Evolutionary conservation across 2,113 vertebrate species (phyloP), one percentile per base, ranked within the genome.

Genomic region (Otocyon megalotis): DNA sequence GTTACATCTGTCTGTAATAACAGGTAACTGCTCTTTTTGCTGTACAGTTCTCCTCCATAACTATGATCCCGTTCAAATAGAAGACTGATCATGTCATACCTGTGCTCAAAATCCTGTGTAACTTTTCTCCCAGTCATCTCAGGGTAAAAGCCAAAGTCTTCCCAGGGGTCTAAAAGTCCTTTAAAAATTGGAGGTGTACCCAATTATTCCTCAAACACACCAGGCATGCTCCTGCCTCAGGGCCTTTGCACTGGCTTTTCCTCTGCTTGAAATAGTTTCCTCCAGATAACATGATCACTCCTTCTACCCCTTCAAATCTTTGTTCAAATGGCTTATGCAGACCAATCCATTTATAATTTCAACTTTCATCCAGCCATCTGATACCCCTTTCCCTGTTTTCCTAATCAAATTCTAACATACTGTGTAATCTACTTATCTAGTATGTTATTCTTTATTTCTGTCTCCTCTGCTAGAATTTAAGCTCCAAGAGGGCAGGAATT

Each of bases 401-500:
- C 69, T 53, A 48, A 24, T 94, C 62, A 83, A 56, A 87, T 48
- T 91, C 65, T 93, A 91, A 85, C 28, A 86, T 50, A 62, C 3
- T 15, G 32, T 62, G 32, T 14, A 20, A 53, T 63, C 48, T 71
- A 60, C 8, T 65, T 85, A 35, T 28, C 26, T 85, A 35, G 4
- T 26, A 24, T 62, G 30, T 4, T 48, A 60, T 35, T 86, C 20
- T 60, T 87, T 67, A 72, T 74, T 90, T 89, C 50, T 92, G 63
- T 87, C 30, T 92, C 35, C 48, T 80, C 56, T 50, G 43, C 35
- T 84, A 30, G 69, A 91, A 92, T 82, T 56, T 96, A 76, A 95
- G 15, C 60, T 13, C 30, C 37, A 35, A 87, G 48, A 93, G 9
- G 13, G 56, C 13, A 72, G 56, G 2, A 90, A 94, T 60, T 20